Evolutionary conservation across 2,113 vertebrate genomes (phyloP).

Genomic region (Phaetusa simplex): DNA sequence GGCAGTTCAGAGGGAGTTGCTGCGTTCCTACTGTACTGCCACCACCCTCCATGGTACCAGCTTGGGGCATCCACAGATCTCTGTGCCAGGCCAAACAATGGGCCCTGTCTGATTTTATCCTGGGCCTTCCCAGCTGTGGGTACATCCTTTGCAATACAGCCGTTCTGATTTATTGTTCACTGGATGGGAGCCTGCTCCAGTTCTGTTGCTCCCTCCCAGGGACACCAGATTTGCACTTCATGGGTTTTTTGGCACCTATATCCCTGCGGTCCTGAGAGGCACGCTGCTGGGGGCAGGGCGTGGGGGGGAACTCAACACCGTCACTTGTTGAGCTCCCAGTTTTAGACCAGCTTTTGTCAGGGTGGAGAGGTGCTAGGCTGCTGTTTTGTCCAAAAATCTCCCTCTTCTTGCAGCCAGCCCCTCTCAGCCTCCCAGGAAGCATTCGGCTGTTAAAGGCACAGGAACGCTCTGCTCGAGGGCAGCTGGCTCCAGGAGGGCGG

Average conservation of each 20-base stretch:
- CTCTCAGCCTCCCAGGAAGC: neutral
- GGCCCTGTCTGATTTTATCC: neutral
- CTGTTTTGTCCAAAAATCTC: neutral
- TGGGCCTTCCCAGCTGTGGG: slow-evolving; percentile 23
- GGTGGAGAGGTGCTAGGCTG: neutral
- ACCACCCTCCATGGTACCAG: slow-evolving; percentile 38
- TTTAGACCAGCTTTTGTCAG: neutral
- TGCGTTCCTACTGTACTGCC: neutral
- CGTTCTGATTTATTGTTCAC: neutral
- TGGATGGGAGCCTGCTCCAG: neutral
- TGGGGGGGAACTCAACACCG: neutral
- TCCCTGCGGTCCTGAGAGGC: neutral
- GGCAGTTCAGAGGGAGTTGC: neutral
- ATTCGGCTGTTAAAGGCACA: neutral
- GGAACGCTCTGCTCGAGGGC: neutral
- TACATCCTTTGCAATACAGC: neutral
- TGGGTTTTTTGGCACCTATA: neutral
- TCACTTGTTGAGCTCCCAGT: neutral
- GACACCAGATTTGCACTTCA: neutral
- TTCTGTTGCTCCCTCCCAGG: neutral
- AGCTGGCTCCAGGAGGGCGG: neutral
- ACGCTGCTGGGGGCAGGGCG: neutral
- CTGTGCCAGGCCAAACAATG: neutral
- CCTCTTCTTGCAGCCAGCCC: neutral
- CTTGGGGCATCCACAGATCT: neutral